Conservation (phyloP, 2,797 vertebrate genomes). For the Hylomyscus alleni region DNA sequence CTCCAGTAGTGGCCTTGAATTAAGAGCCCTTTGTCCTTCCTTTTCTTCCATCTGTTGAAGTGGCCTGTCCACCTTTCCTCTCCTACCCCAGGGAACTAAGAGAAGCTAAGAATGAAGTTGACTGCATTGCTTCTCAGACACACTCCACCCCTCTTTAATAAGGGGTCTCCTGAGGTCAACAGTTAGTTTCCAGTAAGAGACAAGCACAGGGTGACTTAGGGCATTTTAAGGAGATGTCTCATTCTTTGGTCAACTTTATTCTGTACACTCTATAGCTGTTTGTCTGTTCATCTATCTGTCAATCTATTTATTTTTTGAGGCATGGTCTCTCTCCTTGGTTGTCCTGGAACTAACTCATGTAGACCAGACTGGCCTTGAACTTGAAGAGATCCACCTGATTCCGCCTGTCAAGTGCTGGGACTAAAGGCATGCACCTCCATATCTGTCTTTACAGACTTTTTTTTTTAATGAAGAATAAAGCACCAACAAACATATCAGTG, state of each 20-base stretch:
- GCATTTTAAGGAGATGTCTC: constrained; percentile 33
- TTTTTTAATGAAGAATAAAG: neutral
- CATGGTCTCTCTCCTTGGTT: neutral
- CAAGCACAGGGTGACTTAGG: neutral
- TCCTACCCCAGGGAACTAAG: neutral
- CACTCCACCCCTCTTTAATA: neutral
- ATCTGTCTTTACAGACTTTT: neutral
- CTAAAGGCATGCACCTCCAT: neutral
- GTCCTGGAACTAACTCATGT: neutral
- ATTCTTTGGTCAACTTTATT: neutral
- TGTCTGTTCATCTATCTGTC: neutral
- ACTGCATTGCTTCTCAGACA: neutral
- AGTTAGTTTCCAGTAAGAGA: neutral
- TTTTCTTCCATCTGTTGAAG: neutral
- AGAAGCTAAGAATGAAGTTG: constrained; percentile 25
- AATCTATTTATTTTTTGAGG: neutral
- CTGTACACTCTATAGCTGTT: neutral
- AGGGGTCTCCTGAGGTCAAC: neutral
- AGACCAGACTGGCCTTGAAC: neutral
- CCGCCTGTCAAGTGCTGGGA: neutral
- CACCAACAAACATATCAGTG: neutral
- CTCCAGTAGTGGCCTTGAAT: neutral
- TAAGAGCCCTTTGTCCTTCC: neutral
- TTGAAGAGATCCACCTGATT: neutral
- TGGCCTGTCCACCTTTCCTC: neutral